Percentiles rank a stretch among this genome's conserved stretches.
Conservation (phyloP, 2,113 vertebrate genomes). For the Peucedramus taeniatus region DNA sequence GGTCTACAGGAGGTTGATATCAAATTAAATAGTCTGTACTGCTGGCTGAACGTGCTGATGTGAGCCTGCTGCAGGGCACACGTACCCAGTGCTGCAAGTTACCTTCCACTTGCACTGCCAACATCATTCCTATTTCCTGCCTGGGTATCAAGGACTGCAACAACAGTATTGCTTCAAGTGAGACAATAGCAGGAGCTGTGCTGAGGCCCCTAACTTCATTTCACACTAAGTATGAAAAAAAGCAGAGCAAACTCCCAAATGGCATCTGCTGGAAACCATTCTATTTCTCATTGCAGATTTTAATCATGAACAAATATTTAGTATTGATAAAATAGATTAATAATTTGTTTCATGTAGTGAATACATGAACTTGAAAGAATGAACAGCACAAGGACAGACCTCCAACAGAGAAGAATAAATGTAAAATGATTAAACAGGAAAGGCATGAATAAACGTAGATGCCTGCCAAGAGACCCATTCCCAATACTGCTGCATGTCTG, state of each 20-base stretch:
- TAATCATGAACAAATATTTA: neutral
- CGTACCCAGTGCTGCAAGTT: neutral
- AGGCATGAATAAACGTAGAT: neutral
- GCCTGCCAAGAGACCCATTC: neutral
- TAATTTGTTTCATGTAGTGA: neutral
- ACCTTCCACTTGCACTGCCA: neutral
- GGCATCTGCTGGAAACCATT: neutral
- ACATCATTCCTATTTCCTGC: neutral
- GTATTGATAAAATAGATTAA: neutral
- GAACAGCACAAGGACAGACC: neutral
- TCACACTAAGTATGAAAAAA: neutral
- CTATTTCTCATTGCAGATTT: neutral
- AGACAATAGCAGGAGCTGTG: neutral
- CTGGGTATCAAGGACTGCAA: neutral
- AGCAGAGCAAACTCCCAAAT: neutral
- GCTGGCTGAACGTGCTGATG: neutral
- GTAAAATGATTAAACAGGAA: constrained; percentile 1
- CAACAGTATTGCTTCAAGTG: neutral
- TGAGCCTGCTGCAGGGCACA: neutral
- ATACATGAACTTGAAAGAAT: neutral
- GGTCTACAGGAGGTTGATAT: neutral
- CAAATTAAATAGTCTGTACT: neutral
- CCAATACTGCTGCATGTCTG: neutral
- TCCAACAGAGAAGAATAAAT: neutral
- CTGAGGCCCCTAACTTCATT: neutral